Conservation (phyloP, 2,888 invertebrate species). For the Calameuta pallipes region DNA sequence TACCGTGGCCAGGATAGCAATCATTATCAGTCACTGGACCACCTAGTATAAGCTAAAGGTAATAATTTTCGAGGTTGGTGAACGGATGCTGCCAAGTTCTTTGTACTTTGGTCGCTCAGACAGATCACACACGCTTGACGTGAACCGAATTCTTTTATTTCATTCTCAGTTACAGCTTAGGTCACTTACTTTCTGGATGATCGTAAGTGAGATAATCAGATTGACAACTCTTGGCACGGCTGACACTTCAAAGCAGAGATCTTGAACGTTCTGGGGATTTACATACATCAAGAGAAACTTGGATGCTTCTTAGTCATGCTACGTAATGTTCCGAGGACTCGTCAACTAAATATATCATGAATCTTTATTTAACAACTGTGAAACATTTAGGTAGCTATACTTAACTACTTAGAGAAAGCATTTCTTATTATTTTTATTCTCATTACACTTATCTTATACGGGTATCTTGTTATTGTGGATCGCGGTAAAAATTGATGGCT, state of each 20-base stretch:
- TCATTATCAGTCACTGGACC: not conserved
- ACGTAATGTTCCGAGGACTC: not conserved
- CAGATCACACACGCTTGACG: not conserved
- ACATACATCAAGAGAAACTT: not conserved
- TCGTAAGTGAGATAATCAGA: not conserved
- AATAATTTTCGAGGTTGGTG: conserved; percentile 3
- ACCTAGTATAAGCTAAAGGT: not conserved
- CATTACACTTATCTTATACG: not conserved
- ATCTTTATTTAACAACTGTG: not conserved
- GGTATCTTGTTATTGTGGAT: not conserved
- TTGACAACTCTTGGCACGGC: not conserved
- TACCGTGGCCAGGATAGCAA: not conserved
- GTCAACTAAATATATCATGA: not conserved
- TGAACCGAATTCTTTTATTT: not conserved
- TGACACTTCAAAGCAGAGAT: not conserved
- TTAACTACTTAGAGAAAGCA: not conserved
- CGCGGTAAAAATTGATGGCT: not conserved
- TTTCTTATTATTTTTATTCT: not conserved
- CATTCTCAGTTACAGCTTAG: not conserved
- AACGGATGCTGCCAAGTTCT: not conserved
- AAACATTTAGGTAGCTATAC: not conserved
- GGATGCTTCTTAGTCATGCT: not conserved
- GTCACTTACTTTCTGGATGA: not conserved
- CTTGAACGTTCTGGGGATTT: not conserved
- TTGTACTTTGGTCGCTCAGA: not conserved